Evolutionary conservation across 2,797 vertebrate genomes (phyloP), one percentile per base, ranked within the genome.

Genomic region (Danio jaintianensis): DNA sequence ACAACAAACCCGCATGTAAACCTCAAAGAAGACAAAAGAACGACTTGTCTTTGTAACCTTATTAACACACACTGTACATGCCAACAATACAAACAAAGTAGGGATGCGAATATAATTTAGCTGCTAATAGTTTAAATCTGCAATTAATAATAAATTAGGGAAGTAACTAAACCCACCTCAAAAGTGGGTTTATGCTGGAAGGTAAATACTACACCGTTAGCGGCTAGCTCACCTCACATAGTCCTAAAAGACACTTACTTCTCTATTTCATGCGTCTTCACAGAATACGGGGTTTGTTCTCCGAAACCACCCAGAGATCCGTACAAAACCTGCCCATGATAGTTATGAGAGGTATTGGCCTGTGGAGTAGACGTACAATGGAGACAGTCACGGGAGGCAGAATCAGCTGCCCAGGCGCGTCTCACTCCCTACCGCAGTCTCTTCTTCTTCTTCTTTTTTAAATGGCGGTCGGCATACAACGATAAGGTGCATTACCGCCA

Each of bases 151-250:
- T 16, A 12, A 8, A 68, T 40, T 5, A 40, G 40, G 16, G 4
- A 52, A 63, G 10, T 47, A 20, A n/a, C n/a, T n/a, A n/a, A 29
- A 29, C 29, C 29, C 29, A n/a, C n/a, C n/a, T n/a, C n/a, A n/a
- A n/a, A n/a, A n/a, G n/a, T n/a, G n/a, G n/a, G n/a, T n/a, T 18
- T 56, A 4, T 67, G 52, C 56, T 67, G 22, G 67, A 38, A 16
- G 11, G 56, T 15, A 10, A 38, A 75, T 50, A 59, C 66, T 79
- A 52, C 11, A 47, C 52, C 40, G 43, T 52, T 70, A 79, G 45
- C 77, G 7, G 67, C 56, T 79, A 71, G 36, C 45, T 61, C n/a
- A 22, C 42, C 40, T 76, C 74, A 55, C 18, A 76, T 10, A 8
- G 10, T 61, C 36, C 5, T 58, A 0, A 59, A 48, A 42, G 12